A percentile compares a stretch with the other conserved stretches of the same genome.
phyloP scores from a whole-genome alignment of 1,140 invertebrate species.

The Diachasma alloeum region DNA sequence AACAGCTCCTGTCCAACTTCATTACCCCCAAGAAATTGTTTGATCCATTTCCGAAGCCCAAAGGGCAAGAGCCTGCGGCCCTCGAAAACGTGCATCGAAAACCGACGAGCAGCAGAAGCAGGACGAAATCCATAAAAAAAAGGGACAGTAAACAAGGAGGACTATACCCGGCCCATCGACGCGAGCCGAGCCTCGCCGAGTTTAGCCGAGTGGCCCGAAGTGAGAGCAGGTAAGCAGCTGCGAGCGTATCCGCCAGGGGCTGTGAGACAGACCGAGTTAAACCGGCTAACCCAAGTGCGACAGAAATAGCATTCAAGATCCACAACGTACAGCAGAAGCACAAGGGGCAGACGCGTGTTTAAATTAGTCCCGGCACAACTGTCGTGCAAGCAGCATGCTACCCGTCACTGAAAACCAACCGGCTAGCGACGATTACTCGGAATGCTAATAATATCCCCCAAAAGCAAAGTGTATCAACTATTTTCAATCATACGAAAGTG shows the following conservation, averaged over 20 bases:
- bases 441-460: background rate
- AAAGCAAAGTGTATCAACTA: background rate
- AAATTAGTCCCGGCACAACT: conserved; percentile 65
- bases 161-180: background rate
- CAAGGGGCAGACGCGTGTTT: conserved; percentile 59
- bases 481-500: background rate
- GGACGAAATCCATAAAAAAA: background rate
- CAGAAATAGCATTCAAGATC: background rate
- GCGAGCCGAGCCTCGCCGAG: conserved; percentile 26
- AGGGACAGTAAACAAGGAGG: background rate
- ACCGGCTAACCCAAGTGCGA: background rate
- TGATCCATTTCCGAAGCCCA: background rate
- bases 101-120: background rate
- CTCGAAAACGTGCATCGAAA: background rate
- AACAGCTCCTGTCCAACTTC: background rate
- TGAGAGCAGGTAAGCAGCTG: conserved; percentile 60
- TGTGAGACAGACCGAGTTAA: background rate
- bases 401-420: background rate
- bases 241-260: conserved; percentile 38
- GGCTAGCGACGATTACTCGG: background rate
- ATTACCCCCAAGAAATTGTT: background rate
- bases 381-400: conserved; percentile 56
- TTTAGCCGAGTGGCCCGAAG: conserved; percentile 26
- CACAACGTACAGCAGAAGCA: conserved; percentile 45
- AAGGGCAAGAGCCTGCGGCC: background rate